Evolutionary conservation across 2,888 invertebrate genomes (phyloP), one percentile per base, ranked within the genome.

Genomic region (Acronicta psi): DNA sequence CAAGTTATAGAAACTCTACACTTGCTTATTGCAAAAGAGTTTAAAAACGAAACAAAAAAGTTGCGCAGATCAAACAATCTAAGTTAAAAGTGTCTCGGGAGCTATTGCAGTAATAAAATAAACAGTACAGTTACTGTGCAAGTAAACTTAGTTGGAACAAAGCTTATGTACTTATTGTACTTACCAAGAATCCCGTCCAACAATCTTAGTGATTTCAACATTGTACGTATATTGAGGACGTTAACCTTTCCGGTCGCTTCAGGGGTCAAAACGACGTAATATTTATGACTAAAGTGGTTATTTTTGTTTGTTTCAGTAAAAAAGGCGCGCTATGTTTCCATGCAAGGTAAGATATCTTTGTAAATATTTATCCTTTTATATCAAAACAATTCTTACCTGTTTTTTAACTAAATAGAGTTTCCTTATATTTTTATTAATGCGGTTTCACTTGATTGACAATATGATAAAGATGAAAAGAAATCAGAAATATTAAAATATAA

Each of bases 301-400:
- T 75, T 73, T 79, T 88, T 81, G 88, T 89, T 90, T 95, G 94
- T 97, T 97, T 82, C 97, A 98, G 97, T 98, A 88, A 98, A 97
- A 95, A 97, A 97, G 95, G 97, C 97, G 94, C 96, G 96, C 91
- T 97, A 97, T 94, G 96, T 96, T 91, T 97, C 97, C 94, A 96
- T 96, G 89, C 97, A 96, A 96, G 97, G 97, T 97, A 91, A 95
- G 96, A 84, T 47, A 42, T 79, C 71, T 51, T 43, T 43, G 2
- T 17, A 17, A 43, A 44, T 16, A 11, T 25, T 14, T 9, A 29
- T 29, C 0, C 29, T 29, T 0, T 11, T 3, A 11, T n/a, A 34
- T 3, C 25, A 25, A 25, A 8, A 6, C 6, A 34, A 11, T 13
- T 2, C 4, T 4, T 31, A 13, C 0, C 2, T 29, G 2, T 29